phyloP scores from a whole-genome alignment of 1,140 invertebrate genomes.

The Parapsyche elsis region DNA sequence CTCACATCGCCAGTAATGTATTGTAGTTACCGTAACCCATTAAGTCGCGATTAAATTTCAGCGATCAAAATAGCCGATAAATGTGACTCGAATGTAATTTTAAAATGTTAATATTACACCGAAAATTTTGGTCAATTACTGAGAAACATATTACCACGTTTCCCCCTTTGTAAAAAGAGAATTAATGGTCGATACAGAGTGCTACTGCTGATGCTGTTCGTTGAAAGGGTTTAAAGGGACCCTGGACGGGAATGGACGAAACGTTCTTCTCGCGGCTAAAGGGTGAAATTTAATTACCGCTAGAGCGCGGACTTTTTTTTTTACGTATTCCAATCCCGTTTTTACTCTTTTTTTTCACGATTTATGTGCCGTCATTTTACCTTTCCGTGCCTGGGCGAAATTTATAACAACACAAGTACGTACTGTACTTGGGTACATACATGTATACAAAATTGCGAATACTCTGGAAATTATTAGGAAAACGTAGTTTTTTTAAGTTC shows the following conservation, averaged over 20 bases:
- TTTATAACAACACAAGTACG: too few species aligned
- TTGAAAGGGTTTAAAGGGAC: not conserved
- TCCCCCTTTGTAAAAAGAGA: not conserved
- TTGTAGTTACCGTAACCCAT: too few species aligned
- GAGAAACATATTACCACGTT: not conserved
- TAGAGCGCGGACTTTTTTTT: not conserved
- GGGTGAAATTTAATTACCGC: conserved; percentile 25
- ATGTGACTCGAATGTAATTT: too few species aligned
- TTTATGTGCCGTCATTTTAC: conserved; percentile 10
- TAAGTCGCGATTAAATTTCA: too few species aligned
- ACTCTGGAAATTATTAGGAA: too few species aligned
- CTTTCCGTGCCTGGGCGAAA: not conserved
- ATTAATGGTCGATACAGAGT: not conserved
- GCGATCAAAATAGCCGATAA: too few species aligned
- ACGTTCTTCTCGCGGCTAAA: not conserved
- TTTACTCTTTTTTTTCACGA: not conserved
- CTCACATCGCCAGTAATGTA: too few species aligned
- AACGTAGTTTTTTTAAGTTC: too few species aligned
- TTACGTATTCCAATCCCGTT: conserved; percentile 12
- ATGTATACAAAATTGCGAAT: too few species aligned
- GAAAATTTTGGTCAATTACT: too few species aligned
- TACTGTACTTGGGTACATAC: too few species aligned
- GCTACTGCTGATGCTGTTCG: not conserved
- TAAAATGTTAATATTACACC: too few species aligned
- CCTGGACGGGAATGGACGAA: not conserved